Conservation (phyloP, 1,140 invertebrate species). For the Campoletis sonorensis region DNA sequence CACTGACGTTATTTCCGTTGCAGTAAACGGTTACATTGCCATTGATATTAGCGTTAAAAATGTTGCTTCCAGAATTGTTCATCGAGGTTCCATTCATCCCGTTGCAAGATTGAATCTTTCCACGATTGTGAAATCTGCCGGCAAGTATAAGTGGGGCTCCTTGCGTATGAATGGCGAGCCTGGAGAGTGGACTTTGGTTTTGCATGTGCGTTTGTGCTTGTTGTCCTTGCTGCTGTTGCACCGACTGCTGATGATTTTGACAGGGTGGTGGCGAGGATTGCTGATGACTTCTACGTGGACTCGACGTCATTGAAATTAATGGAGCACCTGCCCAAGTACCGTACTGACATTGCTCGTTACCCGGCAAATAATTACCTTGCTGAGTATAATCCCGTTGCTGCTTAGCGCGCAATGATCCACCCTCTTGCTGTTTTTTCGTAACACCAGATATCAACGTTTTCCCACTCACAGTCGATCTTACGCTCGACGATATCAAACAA, state of each 20-base stretch:
- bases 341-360: conserved; percentile 64
- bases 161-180: conserved; percentile 86
- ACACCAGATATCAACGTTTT: conserved; percentile 65
- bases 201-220: conserved; percentile 64
- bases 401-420: conserved; percentile 30
- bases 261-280: conserved; percentile 65
- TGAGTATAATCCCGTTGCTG: conserved; percentile 51
- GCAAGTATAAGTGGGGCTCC: conserved; percentile 86
- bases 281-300: conserved; percentile 71
- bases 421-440: conserved; percentile 58
- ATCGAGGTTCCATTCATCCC: conserved; percentile 30
- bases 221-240: conserved; percentile 55
- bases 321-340: conserved; percentile 82
- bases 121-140: conserved; percentile 75
- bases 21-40: conserved; percentile 63
- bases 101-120: conserved; percentile 59
- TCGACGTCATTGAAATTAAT: conserved; percentile 80
- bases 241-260: conserved; percentile 62
- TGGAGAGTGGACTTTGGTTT: conserved; percentile 77
- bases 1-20: conserved; percentile 59
- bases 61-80: conserved; percentile 49
- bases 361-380: conserved; percentile 55
- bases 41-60: conserved; percentile 65
- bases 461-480: conserved; percentile 51
- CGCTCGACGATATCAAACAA: conserved; percentile 79